Conservation (phyloP, 2,113 vertebrate genomes). For the Prochilodus magdalenae region DNA sequence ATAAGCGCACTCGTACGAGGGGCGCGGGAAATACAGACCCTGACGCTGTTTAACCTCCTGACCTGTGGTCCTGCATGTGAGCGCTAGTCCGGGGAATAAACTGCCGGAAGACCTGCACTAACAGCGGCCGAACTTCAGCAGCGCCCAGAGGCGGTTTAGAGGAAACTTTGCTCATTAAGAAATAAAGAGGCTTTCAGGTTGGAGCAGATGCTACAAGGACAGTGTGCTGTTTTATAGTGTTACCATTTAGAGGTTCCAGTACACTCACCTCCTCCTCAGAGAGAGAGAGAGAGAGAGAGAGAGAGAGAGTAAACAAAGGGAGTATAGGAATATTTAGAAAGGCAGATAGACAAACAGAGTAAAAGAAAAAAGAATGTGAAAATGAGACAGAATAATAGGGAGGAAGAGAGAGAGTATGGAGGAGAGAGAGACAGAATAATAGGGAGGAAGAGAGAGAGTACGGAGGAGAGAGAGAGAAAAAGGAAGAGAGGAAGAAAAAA, state of each 20-base stretch:
- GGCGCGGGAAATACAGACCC: neutral
- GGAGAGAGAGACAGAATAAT: no score
- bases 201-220: neutral
- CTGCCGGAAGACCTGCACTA: neutral
- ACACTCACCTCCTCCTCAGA: no score
- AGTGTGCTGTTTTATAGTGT: no score
- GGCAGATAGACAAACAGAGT: no score
- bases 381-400: no score
- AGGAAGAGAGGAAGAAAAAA: neutral
- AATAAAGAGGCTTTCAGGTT: neutral
- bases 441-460: no score
- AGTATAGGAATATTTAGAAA: no score
- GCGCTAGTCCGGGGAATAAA: neutral
- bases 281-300: neutral
- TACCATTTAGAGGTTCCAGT: no score
- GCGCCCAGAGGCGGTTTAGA: neutral
- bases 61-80: neutral
- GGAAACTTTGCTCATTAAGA: slow-evolving; percentile 6
- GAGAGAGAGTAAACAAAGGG: no score
- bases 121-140: neutral
- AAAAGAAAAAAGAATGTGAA: no score
- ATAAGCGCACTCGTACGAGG: neutral
- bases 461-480: no score
- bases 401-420: no score
- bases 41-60: neutral